These are phyloP conservation scores for Periophthalmus magnuspinnatus DNA, from an alignment of 2,797 vertebrate genomes.

Conservation along the genomic window DNA sequence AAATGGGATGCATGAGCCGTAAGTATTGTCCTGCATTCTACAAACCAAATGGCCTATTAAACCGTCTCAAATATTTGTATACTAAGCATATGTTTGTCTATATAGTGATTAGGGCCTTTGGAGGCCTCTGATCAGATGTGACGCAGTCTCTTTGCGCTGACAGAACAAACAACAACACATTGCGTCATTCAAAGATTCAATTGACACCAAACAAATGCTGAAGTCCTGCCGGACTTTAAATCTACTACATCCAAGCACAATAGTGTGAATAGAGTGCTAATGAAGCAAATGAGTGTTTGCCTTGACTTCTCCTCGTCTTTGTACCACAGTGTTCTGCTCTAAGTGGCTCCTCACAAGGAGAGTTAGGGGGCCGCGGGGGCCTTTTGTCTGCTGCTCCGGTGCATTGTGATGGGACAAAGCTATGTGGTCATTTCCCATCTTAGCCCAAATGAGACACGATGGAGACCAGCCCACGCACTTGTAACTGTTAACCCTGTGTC, in stretches of 20 bases:
- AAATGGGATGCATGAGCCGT: too few species aligned
- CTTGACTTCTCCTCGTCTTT: constrained; percentile 14
- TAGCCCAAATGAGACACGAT: constrained; percentile 9
- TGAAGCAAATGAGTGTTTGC: not conserved
- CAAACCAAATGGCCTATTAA: too few species aligned
- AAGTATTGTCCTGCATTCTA: too few species aligned
- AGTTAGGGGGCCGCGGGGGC: constrained; percentile 45
- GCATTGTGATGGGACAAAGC: constrained; percentile 52
- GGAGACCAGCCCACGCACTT: not conserved
- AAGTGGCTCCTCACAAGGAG: constrained; percentile 60
- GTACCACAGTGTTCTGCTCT: constrained; percentile 42
- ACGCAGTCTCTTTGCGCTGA: constrained; percentile 8
- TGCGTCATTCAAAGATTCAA: not conserved
- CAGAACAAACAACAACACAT: constrained; percentile 6
- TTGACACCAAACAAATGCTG: not conserved
- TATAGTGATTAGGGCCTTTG: too few species aligned
- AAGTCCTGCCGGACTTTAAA: not conserved
- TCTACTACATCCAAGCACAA: not conserved
- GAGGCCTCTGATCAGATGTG: not conserved
- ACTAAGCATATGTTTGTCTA: too few species aligned
- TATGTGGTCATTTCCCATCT: constrained; percentile 51
- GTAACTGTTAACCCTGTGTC: not conserved
- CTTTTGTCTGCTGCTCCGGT: constrained; percentile 60
- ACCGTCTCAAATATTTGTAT: too few species aligned
- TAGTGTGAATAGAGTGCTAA: not conserved